These are phyloP conservation scores for Drosophila insularis DNA, from an alignment of 1,140 invertebrate species.

Conservation along the genomic window DNA sequence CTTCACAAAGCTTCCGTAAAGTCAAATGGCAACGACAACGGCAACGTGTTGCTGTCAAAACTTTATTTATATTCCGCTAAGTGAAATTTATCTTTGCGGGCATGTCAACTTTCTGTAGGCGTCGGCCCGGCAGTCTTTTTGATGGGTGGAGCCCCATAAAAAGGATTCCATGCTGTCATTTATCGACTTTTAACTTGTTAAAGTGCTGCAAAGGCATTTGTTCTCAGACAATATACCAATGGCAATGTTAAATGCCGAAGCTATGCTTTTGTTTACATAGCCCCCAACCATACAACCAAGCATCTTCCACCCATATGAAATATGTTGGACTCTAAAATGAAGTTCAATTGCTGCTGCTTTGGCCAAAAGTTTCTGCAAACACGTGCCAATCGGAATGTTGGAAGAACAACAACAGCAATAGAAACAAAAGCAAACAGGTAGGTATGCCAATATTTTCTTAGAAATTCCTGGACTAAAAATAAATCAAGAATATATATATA, in stretches of 20 bases:
- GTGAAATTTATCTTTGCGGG: conserved; percentile 77
- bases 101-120: conserved; percentile 55
- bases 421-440: conserved; percentile 4
- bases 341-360: conserved; percentile 18
- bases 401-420: neutral
- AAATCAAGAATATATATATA: neutral
- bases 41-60: conserved; percentile 64
- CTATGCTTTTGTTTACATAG: conserved; percentile 45
- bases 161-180: conserved; percentile 41
- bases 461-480: neutral
- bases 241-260: conserved; percentile 7
- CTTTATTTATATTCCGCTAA: conserved; percentile 76
- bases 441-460: conserved; percentile 1
- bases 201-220: conserved; percentile 43
- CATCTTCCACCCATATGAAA: too few species aligned
- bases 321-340: conserved; percentile 14
- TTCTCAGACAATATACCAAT: conserved; percentile 21
- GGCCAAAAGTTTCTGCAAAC: conserved; percentile 48
- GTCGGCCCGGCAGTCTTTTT: conserved; percentile 5
- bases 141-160: conserved; percentile 16
- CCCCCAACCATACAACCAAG: neutral
- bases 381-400: conserved; percentile 24
- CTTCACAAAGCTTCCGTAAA: conserved; percentile 34
- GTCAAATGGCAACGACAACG: conserved; percentile 19
- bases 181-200: conserved; percentile 58